Conservation (phyloP, 1,140 invertebrate genomes). For the Cydia strobilella region DNA sequence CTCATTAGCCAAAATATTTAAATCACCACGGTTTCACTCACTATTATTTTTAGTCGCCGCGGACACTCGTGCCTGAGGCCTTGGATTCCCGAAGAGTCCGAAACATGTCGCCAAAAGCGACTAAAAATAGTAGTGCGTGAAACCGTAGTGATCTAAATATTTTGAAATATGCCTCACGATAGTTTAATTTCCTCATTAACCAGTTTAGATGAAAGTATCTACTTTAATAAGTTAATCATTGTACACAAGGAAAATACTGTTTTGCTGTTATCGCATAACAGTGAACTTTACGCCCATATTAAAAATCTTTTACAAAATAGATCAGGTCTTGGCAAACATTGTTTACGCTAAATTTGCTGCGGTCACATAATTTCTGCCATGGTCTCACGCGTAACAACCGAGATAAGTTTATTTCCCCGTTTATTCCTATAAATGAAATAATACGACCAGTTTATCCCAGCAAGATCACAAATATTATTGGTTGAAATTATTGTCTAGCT, state of each 20-base stretch:
- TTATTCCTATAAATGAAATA: conserved; percentile 55
- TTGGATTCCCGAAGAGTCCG: too few species aligned
- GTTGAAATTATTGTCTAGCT: conserved; percentile 62
- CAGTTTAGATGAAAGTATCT: not conserved
- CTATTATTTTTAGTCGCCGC: too few species aligned
- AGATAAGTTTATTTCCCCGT: conserved; percentile 22
- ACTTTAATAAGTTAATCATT: not conserved
- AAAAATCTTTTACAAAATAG: conserved; percentile 38
- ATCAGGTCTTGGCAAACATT: too few species aligned
- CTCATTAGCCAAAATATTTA: too few species aligned
- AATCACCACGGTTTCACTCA: too few species aligned
- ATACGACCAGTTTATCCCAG: conserved; percentile 58
- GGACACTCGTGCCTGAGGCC: too few species aligned
- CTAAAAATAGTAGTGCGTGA: too few species aligned
- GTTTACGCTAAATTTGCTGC: not conserved
- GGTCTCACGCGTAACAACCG: conserved; percentile 13
- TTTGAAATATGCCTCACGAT: too few species aligned
- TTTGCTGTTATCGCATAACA: not conserved
- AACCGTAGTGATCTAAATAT: too few species aligned
- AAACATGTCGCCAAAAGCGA: too few species aligned
- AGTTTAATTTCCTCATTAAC: too few species aligned
- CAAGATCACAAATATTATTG: conserved; percentile 73
- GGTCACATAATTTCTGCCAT: not conserved
- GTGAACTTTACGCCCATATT: not conserved
- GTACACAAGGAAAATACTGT: too few species aligned